Percentiles rank a stretch among this genome's conserved stretches.
These are phyloP conservation scores for Nothocercus nigrocapillus DNA, from an alignment of 2,113 vertebrate genomes.

Conservation along the genomic window DNA sequence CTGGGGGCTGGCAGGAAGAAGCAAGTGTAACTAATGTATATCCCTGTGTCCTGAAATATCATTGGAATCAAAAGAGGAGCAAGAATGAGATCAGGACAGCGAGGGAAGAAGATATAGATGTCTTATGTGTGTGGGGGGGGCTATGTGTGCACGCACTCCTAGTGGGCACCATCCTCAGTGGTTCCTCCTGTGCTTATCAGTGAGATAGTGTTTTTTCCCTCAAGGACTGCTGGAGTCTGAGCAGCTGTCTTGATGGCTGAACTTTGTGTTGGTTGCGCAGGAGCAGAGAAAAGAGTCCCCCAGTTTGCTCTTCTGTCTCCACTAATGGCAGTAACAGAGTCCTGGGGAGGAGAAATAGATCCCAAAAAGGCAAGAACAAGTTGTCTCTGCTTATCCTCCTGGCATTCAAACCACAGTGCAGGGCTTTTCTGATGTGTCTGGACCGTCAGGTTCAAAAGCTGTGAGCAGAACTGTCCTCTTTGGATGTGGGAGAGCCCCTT, in stretches of 20 bases:
- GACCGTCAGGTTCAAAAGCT: neutral
- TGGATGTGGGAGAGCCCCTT: neutral
- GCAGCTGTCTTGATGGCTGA: no score
- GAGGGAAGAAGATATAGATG: neutral
- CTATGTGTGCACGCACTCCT: no score
- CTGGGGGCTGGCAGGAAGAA: neutral
- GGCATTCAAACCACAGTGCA: neutral
- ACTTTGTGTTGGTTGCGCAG: no score
- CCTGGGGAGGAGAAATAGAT: neutral
- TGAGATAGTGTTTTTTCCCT: no score
- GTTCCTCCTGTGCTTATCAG: no score
- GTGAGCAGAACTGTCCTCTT: neutral
- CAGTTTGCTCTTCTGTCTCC: neutral
- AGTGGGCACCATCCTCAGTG: no score
- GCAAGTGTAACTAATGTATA: neutral
- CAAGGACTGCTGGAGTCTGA: no score
- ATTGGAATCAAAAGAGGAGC: neutral
- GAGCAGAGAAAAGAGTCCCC: neutral
- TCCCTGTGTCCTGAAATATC: neutral
- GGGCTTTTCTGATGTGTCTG: neutral
- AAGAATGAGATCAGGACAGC: neutral
- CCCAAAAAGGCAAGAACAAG: neutral
- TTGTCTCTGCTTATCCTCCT: neutral
- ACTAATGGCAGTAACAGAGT: neutral
- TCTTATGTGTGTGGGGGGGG: no score